Evolutionary conservation across 2,113 vertebrate genomes (phyloP).

Genomic region (Melanerpes formicivorus): DNA sequence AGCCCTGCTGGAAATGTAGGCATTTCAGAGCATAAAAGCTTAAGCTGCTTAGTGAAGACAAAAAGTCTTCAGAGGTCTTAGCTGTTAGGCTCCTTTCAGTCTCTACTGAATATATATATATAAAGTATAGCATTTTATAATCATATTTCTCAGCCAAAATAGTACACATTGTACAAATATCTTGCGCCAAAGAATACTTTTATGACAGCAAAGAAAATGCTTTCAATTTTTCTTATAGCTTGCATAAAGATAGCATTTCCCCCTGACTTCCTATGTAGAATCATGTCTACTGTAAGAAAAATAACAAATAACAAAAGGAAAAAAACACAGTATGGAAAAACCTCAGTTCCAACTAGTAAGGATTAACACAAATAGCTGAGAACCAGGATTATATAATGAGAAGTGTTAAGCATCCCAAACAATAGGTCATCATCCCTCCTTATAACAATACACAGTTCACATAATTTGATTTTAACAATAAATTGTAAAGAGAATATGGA

Average conservation of each 20-base stretch:
- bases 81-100: not conserved
- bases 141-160: not conserved
- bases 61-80: not conserved
- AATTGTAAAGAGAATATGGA: not conserved
- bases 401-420: not conserved
- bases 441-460: not conserved
- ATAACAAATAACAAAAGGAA: not conserved
- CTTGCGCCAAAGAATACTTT: not conserved
- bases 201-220: not conserved
- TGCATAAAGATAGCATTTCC: rapidly evolving
- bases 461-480: not conserved
- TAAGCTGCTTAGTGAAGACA: not conserved
- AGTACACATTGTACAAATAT: not conserved
- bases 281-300: not conserved
- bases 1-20: not conserved
- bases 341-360: not conserved
- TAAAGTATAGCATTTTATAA: not conserved
- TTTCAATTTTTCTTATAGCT: not conserved
- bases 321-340: not conserved
- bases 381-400: not conserved
- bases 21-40: not conserved
- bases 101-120: not conserved
- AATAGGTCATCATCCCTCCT: not conserved
- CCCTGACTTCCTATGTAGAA: not conserved
- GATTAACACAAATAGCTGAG: not conserved